Conservation (phyloP, 2,113 vertebrate genomes). For the Pelodiscus sinensis region DNA sequence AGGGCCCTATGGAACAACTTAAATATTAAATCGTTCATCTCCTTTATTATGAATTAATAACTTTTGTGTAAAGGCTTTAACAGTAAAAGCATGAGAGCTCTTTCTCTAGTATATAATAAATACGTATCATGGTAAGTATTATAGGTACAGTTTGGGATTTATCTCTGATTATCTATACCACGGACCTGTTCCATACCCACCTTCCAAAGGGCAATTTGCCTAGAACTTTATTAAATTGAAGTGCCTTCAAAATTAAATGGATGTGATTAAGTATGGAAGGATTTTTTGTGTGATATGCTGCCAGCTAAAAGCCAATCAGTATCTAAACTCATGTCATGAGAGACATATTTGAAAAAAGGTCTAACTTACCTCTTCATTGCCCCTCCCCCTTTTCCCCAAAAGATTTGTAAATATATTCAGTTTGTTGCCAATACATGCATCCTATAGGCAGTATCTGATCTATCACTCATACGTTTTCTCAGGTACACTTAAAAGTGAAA, state of each 20-base stretch:
- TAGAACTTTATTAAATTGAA: fast-evolving
- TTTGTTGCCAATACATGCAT: fast-evolving
- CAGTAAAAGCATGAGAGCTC: conserved; percentile 5
- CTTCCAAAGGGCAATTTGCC: background rate
- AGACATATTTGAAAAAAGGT: background rate
- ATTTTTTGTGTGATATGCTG: background rate
- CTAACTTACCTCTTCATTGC: background rate
- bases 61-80: conserved; percentile 42
- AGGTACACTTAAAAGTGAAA: background rate
- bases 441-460: background rate
- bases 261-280: background rate
- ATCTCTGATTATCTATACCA: background rate
- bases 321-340: background rate
- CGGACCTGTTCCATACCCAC: conserved; percentile 1
- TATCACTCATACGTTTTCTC: fast-evolving
- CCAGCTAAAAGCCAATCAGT: background rate
- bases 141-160: background rate
- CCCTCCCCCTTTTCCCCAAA: background rate
- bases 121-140: background rate
- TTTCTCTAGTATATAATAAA: background rate
- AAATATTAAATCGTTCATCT: conserved; percentile 58
- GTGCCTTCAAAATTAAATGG: background rate
- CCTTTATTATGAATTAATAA: conserved; percentile 63
- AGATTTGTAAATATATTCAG: background rate
- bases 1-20: conserved; percentile 40